A percentile compares a stretch with the other conserved stretches of the same genome.
phyloP scores from a whole-genome alignment of 2,888 invertebrate species.

The Buathra laborator region DNA sequence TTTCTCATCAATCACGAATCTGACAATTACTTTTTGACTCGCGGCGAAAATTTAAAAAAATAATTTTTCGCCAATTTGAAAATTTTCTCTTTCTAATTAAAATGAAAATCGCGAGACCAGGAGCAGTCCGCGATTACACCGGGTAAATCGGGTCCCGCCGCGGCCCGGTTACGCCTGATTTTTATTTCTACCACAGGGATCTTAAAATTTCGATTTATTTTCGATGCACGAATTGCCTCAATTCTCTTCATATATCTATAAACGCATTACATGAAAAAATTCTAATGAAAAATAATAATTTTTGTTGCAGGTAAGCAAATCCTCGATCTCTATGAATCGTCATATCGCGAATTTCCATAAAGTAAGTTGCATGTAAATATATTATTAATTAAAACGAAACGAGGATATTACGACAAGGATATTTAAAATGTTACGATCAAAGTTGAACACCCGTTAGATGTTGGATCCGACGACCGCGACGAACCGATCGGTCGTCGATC shows the following conservation, averaged over 20 bases:
- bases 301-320: conserved; percentile 66
- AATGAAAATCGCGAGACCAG: too few relatives aligned
- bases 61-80: too few relatives aligned
- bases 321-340: background rate
- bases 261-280: conserved; percentile 7
- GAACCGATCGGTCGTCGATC: conserved; percentile 78
- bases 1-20: too few relatives aligned
- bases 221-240: too few relatives aligned
- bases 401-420: background rate
- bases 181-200: too few relatives aligned
- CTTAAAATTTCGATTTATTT: too few relatives aligned
- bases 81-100: too few relatives aligned
- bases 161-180: too few relatives aligned
- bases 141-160: too few relatives aligned
- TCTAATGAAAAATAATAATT: conserved; percentile 29
- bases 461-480: conserved; percentile 67
- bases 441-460: conserved; percentile 76
- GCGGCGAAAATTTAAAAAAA: too few relatives aligned
- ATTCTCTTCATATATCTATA: background rate
- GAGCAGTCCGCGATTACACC: too few relatives aligned
- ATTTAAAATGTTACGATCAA: conserved; percentile 39
- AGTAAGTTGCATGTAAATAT: background rate
- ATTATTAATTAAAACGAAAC: background rate
- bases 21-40: too few relatives aligned
- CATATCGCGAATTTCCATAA: background rate